Evolutionary conservation across 2,888 invertebrate genomes (phyloP), one percentile per base, ranked within the genome.

Genomic region (Zaprionus lineosus): DNA sequence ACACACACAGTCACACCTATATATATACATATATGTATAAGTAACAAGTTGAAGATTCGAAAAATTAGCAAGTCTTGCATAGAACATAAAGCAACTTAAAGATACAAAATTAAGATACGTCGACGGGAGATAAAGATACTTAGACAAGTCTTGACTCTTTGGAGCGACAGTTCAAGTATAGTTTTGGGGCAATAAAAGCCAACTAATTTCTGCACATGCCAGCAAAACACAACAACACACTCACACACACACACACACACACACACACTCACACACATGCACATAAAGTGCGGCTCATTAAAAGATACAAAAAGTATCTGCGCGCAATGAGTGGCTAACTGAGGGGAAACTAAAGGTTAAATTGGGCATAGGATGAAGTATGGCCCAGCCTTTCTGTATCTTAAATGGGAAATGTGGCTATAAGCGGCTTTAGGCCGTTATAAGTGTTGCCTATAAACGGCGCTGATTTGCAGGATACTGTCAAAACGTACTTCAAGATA

Each of bases 231-330:
- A n/a, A n/a, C n/a, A n/a, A n/a, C n/a, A n/a, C n/a, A n/a, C n/a
- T n/a, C n/a, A n/a, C n/a, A n/a, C n/a, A n/a, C n/a, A n/a, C n/a
- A n/a, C n/a, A n/a, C n/a, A n/a, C n/a, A n/a, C n/a, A n/a, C n/a
- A n/a, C n/a, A n/a, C n/a, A 40, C 46, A 11, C 26, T 39, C 18
- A 47, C 37, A 34, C 39, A 39, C 26, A 41, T 12, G 12, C 41
- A 18, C 7, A 19, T n/a, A 21, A 36, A 59, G 48, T 41, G 34
- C 29, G 57, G 21, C 39, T 69, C 48, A 63, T 67, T 58, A 63
- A 63, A 40, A 63, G 56, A 44, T 50, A 67, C 57, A 69, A 63
- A n/a, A 57, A 29, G 69, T 69, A 64, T 64, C 65, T 64, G 44
- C n/a, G 33, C 4, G n/a, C 16, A 6, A 18, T n/a, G 15, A 3